These are phyloP conservation scores for Tragulus kanchil DNA, from an alignment of 2,113 vertebrate genomes.

Conservation along the genomic window DNA sequence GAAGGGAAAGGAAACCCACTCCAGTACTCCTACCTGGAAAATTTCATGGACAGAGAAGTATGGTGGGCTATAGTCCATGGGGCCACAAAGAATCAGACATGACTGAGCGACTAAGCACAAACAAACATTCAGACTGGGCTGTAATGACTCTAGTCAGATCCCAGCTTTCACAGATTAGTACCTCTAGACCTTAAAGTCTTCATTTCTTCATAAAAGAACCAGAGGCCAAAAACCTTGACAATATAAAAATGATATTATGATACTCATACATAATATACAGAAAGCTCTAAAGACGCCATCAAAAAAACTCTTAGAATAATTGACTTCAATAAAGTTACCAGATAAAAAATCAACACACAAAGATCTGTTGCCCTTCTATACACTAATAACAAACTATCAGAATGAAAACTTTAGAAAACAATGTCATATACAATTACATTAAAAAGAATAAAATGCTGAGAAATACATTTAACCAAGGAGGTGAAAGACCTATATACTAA, in stretches of 20 bases:
- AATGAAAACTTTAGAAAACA: not conserved
- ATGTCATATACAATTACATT: not conserved
- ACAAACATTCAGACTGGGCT: not conserved
- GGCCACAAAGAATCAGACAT: not conserved
- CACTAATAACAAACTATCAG: not conserved
- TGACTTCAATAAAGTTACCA: not conserved
- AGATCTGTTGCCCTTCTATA: not conserved
- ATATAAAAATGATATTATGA: not conserved
- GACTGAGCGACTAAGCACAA: not conserved
- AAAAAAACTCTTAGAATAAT: not conserved
- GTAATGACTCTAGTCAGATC: not conserved
- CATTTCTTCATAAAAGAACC: conserved; percentile 46
- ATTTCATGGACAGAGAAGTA: not conserved
- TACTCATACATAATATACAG: not conserved
- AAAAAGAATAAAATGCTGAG: not conserved
- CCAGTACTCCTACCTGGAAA: not conserved
- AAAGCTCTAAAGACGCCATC: not conserved
- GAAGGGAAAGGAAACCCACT: not conserved
- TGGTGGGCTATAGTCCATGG: not conserved
- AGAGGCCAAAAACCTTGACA: conserved; percentile 55
- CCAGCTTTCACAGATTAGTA: conserved; percentile 26
- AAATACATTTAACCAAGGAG: not conserved
- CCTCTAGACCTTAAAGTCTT: conserved; percentile 38
- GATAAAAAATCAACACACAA: not conserved
- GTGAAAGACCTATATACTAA: not conserved